phyloP scores from a whole-genome alignment of 1,140 invertebrate genomes.

The Caenorhabditis latens region DNA sequence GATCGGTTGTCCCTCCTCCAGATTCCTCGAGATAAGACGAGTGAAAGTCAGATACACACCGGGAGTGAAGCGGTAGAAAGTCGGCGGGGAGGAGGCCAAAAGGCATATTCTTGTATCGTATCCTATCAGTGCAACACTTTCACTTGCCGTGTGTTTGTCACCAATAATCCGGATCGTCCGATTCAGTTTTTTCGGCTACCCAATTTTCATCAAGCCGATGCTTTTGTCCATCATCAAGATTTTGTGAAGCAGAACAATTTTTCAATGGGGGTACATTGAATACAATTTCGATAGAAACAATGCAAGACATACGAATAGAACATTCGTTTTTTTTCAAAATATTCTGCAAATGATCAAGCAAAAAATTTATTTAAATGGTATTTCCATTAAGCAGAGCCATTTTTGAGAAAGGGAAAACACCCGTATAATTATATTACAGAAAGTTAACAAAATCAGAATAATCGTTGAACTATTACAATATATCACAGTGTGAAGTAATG shows the following conservation, averaged over 20 bases:
- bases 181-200: slow-evolving; percentile 45
- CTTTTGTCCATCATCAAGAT: not conserved
- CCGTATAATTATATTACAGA: slow-evolving; percentile 43
- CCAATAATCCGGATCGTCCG: slow-evolving; percentile 52
- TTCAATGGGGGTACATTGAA: not conserved
- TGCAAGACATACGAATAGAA: too few species aligned
- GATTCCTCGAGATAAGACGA: slow-evolving; percentile 48
- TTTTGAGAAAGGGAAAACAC: not conserved
- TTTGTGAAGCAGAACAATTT: not conserved
- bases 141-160: slow-evolving; percentile 53
- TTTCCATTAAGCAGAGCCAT: not conserved
- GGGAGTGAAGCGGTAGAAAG: slow-evolving; percentile 6
- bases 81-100: not conserved
- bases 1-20: slow-evolving; percentile 39
- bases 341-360: too few species aligned
- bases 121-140: slow-evolving; percentile 55
- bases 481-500: not conserved
- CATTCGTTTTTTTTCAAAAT: too few species aligned
- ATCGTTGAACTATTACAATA: not conserved
- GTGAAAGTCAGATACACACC: slow-evolving; percentile 27
- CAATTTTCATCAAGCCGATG: slow-evolving; percentile 16
- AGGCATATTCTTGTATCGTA: slow-evolving; percentile 42
- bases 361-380: not conserved
- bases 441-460: not conserved
- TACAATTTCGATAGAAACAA: too few species aligned